These are phyloP conservation scores for Himalopsyche anomala DNA, from an alignment of 2,888 invertebrate species.

Conservation along the genomic window DNA sequence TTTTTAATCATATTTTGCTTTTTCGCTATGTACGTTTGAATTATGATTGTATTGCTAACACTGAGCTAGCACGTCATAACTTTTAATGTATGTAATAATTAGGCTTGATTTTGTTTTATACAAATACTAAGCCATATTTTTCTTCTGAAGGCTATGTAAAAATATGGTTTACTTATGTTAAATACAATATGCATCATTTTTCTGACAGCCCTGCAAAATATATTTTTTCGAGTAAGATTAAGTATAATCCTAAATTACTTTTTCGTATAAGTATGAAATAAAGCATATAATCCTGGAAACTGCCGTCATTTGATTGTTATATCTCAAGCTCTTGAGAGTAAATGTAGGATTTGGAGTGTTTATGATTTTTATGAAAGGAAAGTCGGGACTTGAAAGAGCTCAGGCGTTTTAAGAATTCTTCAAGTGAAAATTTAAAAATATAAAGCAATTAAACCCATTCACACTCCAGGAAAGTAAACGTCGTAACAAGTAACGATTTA, in stretches of 20 bases:
- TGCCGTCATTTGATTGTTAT: constrained; percentile 44
- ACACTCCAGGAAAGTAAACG: too few species aligned
- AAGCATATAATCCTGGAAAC: constrained; percentile 58
- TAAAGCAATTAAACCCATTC: too few species aligned
- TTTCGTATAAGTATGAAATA: constrained; percentile 59
- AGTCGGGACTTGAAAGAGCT: constrained; percentile 48
- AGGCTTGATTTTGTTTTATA: too few species aligned
- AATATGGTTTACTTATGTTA: too few species aligned
- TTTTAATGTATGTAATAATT: too few species aligned
- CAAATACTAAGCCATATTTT: too few species aligned
- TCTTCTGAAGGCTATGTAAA: too few species aligned
- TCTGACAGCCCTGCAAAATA: constrained; percentile 19
- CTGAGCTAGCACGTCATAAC: too few species aligned
- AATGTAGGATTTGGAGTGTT: constrained; percentile 52
- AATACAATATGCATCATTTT: background rate
- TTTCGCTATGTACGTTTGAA: too few species aligned
- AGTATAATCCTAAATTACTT: constrained; percentile 59
- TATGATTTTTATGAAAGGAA: constrained; percentile 49
- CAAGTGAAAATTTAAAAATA: background rate
- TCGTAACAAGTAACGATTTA: too few species aligned
- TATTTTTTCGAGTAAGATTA: constrained; percentile 56
- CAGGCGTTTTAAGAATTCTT: constrained; percentile 39
- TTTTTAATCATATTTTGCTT: too few species aligned
- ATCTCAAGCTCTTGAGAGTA: constrained; percentile 40
- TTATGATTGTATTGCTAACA: too few species aligned